phyloP scores from a whole-genome alignment of 2,113 vertebrate genomes.

The Bubo bubo region DNA sequence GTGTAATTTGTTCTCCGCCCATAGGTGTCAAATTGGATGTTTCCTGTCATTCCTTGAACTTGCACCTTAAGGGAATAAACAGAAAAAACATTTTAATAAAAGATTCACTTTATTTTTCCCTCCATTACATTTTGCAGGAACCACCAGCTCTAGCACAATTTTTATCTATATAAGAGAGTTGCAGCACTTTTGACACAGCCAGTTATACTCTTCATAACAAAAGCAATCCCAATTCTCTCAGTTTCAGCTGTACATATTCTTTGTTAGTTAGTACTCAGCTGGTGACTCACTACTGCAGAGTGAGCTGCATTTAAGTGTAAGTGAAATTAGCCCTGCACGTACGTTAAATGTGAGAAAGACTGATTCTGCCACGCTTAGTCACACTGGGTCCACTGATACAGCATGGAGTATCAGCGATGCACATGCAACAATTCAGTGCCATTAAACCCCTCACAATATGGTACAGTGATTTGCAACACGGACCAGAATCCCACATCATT shows the following conservation, averaged over 20 bases:
- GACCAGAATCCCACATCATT: not conserved
- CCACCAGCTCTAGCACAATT: not conserved
- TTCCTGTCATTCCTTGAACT: slow-evolving; percentile 97
- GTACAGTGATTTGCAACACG: not conserved
- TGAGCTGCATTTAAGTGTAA: not conserved
- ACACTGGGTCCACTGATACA: not conserved
- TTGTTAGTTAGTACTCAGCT: not conserved
- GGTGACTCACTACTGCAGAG: not conserved
- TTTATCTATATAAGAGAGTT: not conserved
- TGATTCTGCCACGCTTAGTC: not conserved
- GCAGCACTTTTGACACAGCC: not conserved
- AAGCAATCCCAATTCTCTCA: not conserved
- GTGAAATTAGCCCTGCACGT: not conserved
- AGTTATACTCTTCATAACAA: not conserved
- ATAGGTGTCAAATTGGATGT: slow-evolving; percentile 98
- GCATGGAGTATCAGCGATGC: accelerated
- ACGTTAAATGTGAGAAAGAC: not conserved
- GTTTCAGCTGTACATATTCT: not conserved
- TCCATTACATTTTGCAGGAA: not conserved
- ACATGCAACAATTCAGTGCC: not conserved
- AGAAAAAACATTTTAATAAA: slow-evolving; percentile 21
- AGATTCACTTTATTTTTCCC: not conserved
- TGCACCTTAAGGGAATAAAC: slow-evolving; percentile 84
- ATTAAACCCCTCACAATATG: not conserved
- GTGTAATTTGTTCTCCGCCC: slow-evolving; percentile 97